Percentiles rank a stretch among this genome's conserved stretches.
Conservation (phyloP, 2,797 vertebrate genomes). For the Sternarchorhynchus goeldii region DNA sequence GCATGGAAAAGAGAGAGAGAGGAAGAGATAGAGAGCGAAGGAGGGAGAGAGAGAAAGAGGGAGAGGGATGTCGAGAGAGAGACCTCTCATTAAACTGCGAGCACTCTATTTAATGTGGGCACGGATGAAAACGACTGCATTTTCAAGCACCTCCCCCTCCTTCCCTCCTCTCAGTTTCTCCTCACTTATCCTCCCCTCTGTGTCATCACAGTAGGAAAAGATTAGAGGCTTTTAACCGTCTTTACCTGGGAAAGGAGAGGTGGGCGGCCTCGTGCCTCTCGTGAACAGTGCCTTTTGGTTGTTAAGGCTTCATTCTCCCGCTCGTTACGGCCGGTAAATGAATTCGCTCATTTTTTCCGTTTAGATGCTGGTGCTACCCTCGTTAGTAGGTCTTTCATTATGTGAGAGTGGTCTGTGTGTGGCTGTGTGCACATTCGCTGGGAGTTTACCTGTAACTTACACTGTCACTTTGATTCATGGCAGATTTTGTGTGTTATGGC, state of each 20-base stretch:
- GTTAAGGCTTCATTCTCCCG: not conserved
- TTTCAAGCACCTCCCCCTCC: conserved; percentile 33
- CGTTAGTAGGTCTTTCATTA: conserved; percentile 2
- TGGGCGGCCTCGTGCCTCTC: not conserved
- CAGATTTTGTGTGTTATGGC: conserved; percentile 36
- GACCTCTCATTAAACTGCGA: conserved; percentile 52
- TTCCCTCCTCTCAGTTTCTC: conserved; percentile 20
- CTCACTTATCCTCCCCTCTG: not conserved
- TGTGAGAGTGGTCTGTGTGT: conserved; percentile 1
- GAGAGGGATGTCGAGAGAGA: conserved; percentile 32
- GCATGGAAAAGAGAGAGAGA: conserved; percentile 49
- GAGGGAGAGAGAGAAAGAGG: conserved; percentile 31
- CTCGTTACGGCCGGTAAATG: too few species aligned
- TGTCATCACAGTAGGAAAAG: conserved; percentile 19
- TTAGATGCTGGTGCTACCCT: not conserved
- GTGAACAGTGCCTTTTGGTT: not conserved
- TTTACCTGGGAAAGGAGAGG: not conserved
- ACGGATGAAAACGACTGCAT: conserved; percentile 45
- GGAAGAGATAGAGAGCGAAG: conserved; percentile 23
- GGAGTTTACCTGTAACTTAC: conserved; percentile 15
- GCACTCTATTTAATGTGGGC: conserved; percentile 53
- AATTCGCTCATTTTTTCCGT: too few species aligned
- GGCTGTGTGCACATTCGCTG: not conserved
- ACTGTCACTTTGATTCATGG: conserved; percentile 42
- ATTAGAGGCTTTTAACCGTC: not conserved